These are phyloP conservation scores for Tauraco hartlaubi DNA, from an alignment of 2,797 vertebrate genomes.

Conservation along the genomic window DNA sequence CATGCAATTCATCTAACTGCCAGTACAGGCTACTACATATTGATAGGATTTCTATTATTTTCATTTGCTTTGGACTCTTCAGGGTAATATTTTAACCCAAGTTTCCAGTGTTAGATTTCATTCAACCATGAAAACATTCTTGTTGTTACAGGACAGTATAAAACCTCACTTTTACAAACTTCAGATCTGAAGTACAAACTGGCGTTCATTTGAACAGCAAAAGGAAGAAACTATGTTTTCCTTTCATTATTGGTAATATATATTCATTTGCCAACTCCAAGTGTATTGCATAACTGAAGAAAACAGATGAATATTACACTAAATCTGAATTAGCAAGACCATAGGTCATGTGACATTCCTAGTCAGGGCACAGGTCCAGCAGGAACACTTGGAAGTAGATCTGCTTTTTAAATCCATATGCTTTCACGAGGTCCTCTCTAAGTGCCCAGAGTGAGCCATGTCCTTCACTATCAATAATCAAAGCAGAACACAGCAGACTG, in stretches of 20 bases:
- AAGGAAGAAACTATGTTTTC: background rate
- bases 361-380: background rate
- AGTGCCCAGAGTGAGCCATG: background rate
- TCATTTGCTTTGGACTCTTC: background rate
- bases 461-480: background rate
- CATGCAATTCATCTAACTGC: background rate
- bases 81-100: background rate
- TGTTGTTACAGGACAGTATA: background rate
- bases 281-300: background rate
- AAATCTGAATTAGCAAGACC: background rate
- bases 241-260: background rate
- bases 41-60: background rate
- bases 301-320: background rate
- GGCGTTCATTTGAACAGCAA: background rate
- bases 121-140: background rate
- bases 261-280: background rate
- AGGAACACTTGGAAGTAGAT: background rate
- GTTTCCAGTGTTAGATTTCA: background rate
- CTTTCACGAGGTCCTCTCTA: background rate
- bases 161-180: background rate
- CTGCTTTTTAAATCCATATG: background rate
- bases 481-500: background rate
- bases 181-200: background rate
- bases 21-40: background rate
- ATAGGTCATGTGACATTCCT: background rate